A percentile compares a stretch with the other conserved stretches of the same genome.
These are phyloP conservation scores for Cardiocondyla obscurior DNA, from an alignment of 1,140 invertebrate species.

Conservation along the genomic window DNA sequence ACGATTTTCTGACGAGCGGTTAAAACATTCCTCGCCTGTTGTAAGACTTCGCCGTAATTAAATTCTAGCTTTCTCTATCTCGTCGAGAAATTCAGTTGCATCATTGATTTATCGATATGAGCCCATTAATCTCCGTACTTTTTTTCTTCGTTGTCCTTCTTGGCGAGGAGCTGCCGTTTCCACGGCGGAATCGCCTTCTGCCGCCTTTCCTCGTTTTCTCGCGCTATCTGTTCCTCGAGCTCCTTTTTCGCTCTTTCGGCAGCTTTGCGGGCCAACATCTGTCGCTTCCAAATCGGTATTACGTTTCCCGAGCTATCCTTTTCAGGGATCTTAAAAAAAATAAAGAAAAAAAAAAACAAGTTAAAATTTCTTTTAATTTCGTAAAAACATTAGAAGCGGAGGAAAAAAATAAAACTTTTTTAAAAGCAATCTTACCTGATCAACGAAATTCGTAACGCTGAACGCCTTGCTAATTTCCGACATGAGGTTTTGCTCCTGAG, in stretches of 20 bases:
- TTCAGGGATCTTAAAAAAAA: constrained; percentile 91
- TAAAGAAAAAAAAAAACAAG: neutral
- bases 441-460: constrained; percentile 93
- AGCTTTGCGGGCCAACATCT: constrained; percentile 96
- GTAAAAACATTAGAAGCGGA: neutral
- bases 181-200: constrained; percentile 95
- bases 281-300: constrained; percentile 96
- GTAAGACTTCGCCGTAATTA: neutral
- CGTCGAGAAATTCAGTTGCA: neutral
- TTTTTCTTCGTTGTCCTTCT: constrained; percentile 90
- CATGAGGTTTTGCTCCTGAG: constrained; percentile 91
- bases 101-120: neutral
- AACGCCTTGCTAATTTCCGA: constrained; percentile 93
- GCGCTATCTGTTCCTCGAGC: constrained; percentile 91
- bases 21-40: neutral
- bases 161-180: constrained; percentile 94
- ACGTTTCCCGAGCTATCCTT: constrained; percentile 93
- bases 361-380: neutral
- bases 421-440: constrained; percentile 92
- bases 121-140: constrained; percentile 84
- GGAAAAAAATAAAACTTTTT: no score
- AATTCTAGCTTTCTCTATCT: neutral
- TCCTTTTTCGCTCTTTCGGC: constrained; percentile 96
- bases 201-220: constrained; percentile 93
- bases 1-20: neutral